Evolutionary conservation across 1,140 invertebrate genomes (phyloP), one percentile per base, ranked within the genome.

Genomic region (Drosophila mauritiana): DNA sequence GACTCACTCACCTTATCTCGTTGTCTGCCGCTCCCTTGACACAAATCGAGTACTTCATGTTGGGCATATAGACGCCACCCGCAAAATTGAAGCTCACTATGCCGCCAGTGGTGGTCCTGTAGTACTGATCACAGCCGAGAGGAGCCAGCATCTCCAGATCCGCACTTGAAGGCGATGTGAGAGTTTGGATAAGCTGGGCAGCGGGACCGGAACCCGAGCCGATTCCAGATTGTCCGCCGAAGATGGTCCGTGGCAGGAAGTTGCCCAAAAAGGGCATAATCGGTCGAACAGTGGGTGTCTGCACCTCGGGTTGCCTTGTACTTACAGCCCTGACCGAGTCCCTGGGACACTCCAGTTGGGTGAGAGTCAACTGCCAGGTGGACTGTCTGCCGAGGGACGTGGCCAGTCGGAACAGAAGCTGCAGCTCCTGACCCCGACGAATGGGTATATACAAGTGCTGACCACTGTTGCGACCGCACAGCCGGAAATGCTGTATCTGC

Each of bases 81-180:
- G 76, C 84, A 43, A 78, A 90, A 27, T 88, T 88, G 46, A 89
- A 89, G 58, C 84, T 89, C 0, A 75, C 80, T 49, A 89, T 89
- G 13, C 69, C 73, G 6, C 84, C 84, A 0, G 52, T 54, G 12
- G 37, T 3, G 3, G 68, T 78, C 8, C 62, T 55, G 31, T 46
- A 90, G 20, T 75, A 89, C 31, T 89, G 84, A 89, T 89, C 84
- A 42, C 84, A 89, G 25, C 84, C 84, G 17, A 84, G 25, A 0
- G 84, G 84, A 0, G 84, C 84, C 39, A 89, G 17, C 13, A 89
- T 15, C 17, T 84, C 73, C 15, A 85, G 37, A 59, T 89, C 84
- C 0, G 73, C 70, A 4, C 25, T 0, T 0, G 77, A 51, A 0
- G 80, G 77, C 0, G 69, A 62, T 0, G 46, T 63, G 17, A 89